phyloP scores from a whole-genome alignment of 2,797 vertebrate species.

The Aldrovandia affinis region DNA sequence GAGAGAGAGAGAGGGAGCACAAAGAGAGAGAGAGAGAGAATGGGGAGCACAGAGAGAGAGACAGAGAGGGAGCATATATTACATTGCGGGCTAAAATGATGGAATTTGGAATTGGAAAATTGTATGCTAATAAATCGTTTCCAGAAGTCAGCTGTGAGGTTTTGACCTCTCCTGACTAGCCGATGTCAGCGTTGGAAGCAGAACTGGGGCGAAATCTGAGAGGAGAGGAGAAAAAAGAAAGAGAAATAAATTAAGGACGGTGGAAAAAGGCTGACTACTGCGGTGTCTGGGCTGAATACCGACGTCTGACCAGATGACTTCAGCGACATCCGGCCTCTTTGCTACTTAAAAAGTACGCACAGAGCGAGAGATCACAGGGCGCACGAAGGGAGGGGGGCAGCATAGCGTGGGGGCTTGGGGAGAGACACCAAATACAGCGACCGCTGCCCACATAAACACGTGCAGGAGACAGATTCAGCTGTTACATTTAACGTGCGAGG shows the following conservation, averaged over 20 bases:
- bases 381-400: slow-evolving; percentile 23
- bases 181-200: background rate
- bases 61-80: background rate
- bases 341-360: slow-evolving; percentile 41
- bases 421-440: background rate
- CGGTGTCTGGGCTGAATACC: slow-evolving; percentile 49
- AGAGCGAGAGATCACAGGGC: slow-evolving; percentile 48
- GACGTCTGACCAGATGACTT: slow-evolving; percentile 56
- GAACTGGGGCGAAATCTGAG: slow-evolving; percentile 23
- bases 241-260: background rate
- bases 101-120: background rate
- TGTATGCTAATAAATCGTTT: background rate
- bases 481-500: background rate
- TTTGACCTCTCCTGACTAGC: background rate
- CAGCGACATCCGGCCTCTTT: slow-evolving; percentile 34
- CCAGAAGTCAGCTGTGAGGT: background rate
- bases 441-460: background rate
- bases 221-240: slow-evolving; percentile 20
- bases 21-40: too few species aligned
- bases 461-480: background rate
- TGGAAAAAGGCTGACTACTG: slow-evolving; percentile 21
- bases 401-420: slow-evolving; percentile 53
- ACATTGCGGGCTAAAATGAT: background rate
- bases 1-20: too few species aligned
- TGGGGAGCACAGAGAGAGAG: background rate